phyloP scores from a whole-genome alignment of 2,113 vertebrate species.

The Mobula birostris region DNA sequence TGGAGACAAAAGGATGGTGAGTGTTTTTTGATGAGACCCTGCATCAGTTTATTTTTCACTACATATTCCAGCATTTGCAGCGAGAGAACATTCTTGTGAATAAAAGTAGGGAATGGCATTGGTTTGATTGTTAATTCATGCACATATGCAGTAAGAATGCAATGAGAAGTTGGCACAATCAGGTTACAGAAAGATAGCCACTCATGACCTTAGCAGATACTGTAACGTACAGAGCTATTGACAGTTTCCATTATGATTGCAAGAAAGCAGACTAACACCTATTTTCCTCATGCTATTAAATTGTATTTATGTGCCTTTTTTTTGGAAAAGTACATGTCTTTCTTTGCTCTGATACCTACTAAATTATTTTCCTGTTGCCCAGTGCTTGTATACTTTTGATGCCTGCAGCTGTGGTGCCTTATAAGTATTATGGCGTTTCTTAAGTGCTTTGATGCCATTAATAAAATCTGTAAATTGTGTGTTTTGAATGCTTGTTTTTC shows the following conservation, averaged over 20 bases:
- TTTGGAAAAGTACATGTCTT: background rate
- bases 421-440: background rate
- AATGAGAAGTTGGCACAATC: background rate
- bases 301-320: background rate
- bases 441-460: slow-evolving; percentile 20
- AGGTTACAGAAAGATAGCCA: background rate
- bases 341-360: background rate
- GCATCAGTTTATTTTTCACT: too few relatives aligned
- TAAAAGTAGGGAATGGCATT: background rate
- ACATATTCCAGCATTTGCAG: too few relatives aligned
- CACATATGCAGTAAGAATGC: too few relatives aligned
- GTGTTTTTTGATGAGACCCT: too few relatives aligned
- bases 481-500: slow-evolving; percentile 22
- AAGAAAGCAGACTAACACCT: background rate
- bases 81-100: background rate
- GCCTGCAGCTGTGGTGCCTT: background rate
- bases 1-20: too few relatives aligned
- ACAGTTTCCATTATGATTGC: background rate
- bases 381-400: background rate
- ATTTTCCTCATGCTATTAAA: background rate
- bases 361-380: background rate
- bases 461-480: slow-evolving; percentile 4
- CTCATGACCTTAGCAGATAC: background rate
- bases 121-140: background rate
- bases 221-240: background rate